Percentiles rank a stretch among this genome's conserved stretches.
phyloP scores from a whole-genome alignment of 2,888 invertebrate genomes.

The Hypselothyrea guttata region DNA sequence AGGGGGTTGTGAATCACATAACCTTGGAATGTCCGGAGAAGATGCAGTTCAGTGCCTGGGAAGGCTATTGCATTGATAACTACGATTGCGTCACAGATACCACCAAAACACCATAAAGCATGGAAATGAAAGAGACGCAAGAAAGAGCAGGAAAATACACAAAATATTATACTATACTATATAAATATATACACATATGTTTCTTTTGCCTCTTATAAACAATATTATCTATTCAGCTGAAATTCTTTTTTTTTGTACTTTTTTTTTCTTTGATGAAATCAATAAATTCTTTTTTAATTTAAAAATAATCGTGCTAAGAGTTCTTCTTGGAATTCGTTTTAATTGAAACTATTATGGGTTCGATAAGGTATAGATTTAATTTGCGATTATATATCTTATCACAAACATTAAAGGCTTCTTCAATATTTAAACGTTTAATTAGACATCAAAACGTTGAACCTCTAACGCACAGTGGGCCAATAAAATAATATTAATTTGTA shows the following conservation, averaged over 20 bases:
- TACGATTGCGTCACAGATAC: conserved; percentile 41
- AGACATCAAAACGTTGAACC: neutral
- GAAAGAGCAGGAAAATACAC: neutral
- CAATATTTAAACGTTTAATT: conserved; percentile 5
- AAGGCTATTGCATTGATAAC: conserved; percentile 36
- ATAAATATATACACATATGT: conserved; percentile 12
- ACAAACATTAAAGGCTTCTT: too few species aligned
- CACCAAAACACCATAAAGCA: neutral
- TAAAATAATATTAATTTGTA: too few species aligned
- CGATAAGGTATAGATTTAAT: conserved; percentile 32
- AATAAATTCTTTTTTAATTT: conserved; percentile 59
- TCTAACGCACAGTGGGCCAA: too few species aligned
- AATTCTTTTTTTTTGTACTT: conserved; percentile 3
- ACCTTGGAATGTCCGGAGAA: conserved; percentile 46
- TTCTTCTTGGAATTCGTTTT: conserved; percentile 16
- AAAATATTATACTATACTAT: neutral
- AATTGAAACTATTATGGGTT: conserved; percentile 19
- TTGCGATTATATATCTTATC: conserved; percentile 40
- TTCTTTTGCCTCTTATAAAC: conserved; percentile 2
- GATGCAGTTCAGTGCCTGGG: conserved; percentile 59
- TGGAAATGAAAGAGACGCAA: neutral
- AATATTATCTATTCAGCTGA: conserved; percentile 20
- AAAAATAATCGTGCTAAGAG: conserved; percentile 35
- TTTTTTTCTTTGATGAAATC: conserved; percentile 39
- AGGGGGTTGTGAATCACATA: neutral